Conservation (phyloP, 2,888 invertebrate genomes). For the Chloromyia formosa region DNA sequence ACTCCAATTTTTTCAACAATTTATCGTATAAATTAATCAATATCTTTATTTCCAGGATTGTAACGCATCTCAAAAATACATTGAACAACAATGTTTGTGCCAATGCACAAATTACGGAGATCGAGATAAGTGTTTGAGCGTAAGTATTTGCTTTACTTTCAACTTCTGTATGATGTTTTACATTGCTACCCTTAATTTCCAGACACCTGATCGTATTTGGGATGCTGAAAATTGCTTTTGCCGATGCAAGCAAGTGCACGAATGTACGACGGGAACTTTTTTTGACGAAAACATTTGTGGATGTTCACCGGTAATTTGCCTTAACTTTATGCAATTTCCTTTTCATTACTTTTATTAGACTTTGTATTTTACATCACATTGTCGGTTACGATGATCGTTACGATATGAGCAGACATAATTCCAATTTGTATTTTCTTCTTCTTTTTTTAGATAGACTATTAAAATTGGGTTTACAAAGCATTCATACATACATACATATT, state of each 20-base stretch:
- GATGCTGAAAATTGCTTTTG: slow-evolving; percentile 70
- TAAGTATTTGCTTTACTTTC: slow-evolving; percentile 45
- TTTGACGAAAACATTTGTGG: slow-evolving; percentile 70
- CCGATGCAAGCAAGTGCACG: slow-evolving; percentile 66
- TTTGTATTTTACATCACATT: background rate
- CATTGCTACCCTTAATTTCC: slow-evolving; percentile 53
- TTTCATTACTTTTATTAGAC: background rate
- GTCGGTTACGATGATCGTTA: background rate
- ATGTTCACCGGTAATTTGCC: slow-evolving; percentile 60
- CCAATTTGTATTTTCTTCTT: slow-evolving; percentile 38
- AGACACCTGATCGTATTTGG: slow-evolving; percentile 69
- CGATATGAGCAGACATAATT: background rate
- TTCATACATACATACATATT: slow-evolving; percentile 13
- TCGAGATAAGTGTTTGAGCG: slow-evolving; percentile 66
- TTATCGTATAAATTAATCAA: background rate
- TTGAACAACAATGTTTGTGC: slow-evolving; percentile 69
- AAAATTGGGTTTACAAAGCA: slow-evolving; percentile 36
- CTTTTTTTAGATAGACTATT: slow-evolving; percentile 44
- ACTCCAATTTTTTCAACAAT: too few species aligned
- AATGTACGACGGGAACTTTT: slow-evolving; percentile 70
- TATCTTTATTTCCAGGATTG: slow-evolving; percentile 54
- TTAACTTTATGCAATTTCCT: background rate
- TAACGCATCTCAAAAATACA: slow-evolving; percentile 68
- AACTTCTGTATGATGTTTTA: too few species aligned
- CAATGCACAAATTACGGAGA: slow-evolving; percentile 71